A percentile compares a stretch with the other conserved stretches of the same genome.
Conservation (phyloP, 2,797 vertebrate genomes). For the Thalassophryne amazonica region DNA sequence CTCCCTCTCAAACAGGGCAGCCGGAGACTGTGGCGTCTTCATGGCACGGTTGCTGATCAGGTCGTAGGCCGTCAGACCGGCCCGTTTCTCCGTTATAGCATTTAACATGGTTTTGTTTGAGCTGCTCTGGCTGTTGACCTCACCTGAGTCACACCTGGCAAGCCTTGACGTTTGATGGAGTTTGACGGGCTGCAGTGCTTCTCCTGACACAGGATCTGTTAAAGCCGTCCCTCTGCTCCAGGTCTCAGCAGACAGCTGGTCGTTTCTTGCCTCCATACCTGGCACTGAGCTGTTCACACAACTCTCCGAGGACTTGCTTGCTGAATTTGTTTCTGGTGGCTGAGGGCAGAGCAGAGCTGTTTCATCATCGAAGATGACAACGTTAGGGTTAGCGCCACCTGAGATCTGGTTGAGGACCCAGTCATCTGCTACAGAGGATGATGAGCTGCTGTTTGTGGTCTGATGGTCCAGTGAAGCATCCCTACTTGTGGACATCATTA, state of each 20-base stretch:
- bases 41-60: conserved; percentile 84
- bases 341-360: conserved; percentile 15
- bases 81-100: conserved; percentile 82
- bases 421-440: conserved; percentile 71
- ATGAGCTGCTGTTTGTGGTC: conserved; percentile 71
- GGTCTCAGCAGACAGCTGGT: conserved; percentile 74
- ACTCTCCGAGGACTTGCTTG: not conserved
- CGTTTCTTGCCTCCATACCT: conserved; percentile 9
- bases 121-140: conserved; percentile 39
- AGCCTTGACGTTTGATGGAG: conserved; percentile 68
- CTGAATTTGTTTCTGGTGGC: not conserved
- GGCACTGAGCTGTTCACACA: not conserved
- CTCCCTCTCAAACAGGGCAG: conserved; percentile 85
- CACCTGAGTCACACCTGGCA: conserved; percentile 11
- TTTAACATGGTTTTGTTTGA: conserved; percentile 69
- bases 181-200: conserved; percentile 82
- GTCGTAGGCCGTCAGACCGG: conserved; percentile 85
- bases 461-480: conserved; percentile 20
- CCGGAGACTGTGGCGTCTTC: conserved; percentile 84
- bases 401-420: conserved; percentile 64
- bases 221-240: conserved; percentile 88
- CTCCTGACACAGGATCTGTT: conserved; percentile 64
- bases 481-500: not conserved
- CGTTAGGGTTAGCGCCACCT: conserved; percentile 27
- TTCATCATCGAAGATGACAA: conserved; percentile 47